Conservation (phyloP, 1,140 invertebrate species). For the Platyscapa corneri region DNA sequence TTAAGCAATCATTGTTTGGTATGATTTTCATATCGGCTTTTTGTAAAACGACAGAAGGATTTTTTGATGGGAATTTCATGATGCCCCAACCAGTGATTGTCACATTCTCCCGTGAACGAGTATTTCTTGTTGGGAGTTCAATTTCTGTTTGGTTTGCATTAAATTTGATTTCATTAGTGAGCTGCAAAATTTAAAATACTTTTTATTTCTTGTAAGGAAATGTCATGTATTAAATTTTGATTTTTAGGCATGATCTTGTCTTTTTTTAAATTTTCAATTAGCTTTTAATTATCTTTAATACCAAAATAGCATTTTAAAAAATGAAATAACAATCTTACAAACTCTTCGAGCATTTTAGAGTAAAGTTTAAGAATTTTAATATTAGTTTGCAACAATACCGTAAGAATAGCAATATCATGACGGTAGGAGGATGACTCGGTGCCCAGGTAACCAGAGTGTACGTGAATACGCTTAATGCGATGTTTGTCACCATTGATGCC, state of each 20-base stretch:
- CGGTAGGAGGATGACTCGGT: slow-evolving; percentile 17
- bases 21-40: slow-evolving; percentile 2
- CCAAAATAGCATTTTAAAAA: too few species aligned
- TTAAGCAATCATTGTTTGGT: neutral
- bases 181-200: neutral
- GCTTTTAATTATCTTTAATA: too few species aligned
- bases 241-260: too few species aligned
- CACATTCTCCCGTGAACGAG: neutral
- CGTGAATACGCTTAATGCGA: neutral
- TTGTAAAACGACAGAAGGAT: neutral
- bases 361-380: too few species aligned
- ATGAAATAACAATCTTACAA: too few species aligned
- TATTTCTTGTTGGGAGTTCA: neutral
- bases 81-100: slow-evolving; percentile 31
- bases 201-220: too few species aligned
- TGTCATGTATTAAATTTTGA: too few species aligned
- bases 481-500: slow-evolving; percentile 20
- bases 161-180: neutral
- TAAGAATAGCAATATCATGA: slow-evolving; percentile 52
- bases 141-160: slow-evolving; percentile 12
- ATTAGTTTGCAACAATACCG: slow-evolving; percentile 15
- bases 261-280: too few species aligned
- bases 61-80: neutral
- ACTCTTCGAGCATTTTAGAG: too few species aligned
- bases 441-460: slow-evolving; percentile 35